Conservation (phyloP, 2,113 vertebrate genomes). For the Peromyscus leucopus region DNA sequence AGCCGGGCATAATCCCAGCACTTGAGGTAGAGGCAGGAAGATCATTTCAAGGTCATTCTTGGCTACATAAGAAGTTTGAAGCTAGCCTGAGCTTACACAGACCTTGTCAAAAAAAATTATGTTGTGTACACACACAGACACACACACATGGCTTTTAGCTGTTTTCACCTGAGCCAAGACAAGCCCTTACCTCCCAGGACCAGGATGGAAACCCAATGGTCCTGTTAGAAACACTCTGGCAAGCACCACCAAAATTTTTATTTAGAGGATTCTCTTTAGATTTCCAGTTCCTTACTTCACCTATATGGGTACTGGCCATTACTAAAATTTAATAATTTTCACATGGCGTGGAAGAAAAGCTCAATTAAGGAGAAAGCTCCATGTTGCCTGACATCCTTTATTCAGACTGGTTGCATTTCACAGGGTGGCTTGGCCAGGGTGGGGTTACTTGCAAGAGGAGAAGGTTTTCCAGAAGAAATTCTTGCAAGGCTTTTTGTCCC, state of each 20-base stretch:
- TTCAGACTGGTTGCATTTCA: not conserved
- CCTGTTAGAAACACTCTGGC: not conserved
- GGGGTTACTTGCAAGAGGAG: slow-evolving; percentile 85
- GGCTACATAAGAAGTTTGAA: not conserved
- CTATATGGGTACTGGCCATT: not conserved
- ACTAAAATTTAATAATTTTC: not conserved
- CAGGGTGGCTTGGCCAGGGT: fast-evolving
- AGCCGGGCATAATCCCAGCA: not conserved
- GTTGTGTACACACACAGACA: not conserved
- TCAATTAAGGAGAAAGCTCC: not conserved
- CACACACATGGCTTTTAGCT: not conserved
- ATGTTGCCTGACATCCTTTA: slow-evolving; percentile 50
- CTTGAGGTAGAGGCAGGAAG: not conserved
- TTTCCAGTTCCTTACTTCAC: not conserved
- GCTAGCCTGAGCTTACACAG: not conserved
- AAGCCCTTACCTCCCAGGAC: not conserved
- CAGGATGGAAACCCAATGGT: not conserved
- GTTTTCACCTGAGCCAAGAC: not conserved
- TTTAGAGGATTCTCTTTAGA: not conserved
- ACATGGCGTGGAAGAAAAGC: not conserved
- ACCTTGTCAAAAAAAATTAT: not conserved
- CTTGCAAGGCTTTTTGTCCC: slow-evolving; percentile 82
- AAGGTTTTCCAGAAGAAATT: slow-evolving; percentile 90
- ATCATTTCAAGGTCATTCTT: not conserved
- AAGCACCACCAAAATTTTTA: not conserved